Evolutionary conservation across 2,113 vertebrate species (phyloP), one percentile per base, ranked within the genome.

Genomic region (Thomomys bottae): DNA sequence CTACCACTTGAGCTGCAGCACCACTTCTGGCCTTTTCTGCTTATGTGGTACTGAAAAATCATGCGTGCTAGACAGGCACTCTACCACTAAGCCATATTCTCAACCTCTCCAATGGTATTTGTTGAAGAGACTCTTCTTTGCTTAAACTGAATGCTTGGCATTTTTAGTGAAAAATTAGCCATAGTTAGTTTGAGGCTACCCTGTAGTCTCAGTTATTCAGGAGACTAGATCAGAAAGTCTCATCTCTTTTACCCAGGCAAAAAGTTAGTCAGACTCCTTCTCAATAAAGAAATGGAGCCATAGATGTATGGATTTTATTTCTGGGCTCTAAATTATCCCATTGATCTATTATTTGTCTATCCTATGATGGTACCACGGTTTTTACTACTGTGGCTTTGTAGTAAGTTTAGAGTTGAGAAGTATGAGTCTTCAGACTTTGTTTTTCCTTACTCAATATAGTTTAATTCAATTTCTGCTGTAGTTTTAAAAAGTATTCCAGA

Each of bases 381-480:
- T n/a, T 42, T 20, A 77, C 70, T 30, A 40, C 4, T 66, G 2
- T 85, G 79, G 54, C 49, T 86, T 90, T 87, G 75, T 83, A 40
- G 12, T 87, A 87, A 64, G 30, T 82, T 91, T 91, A 66, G 83
- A 66, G 71, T 82, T 26, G 3, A 83, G 70, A 94, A 57, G n/a
- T 76, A 26, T 40, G 45, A 86, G 36, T 71, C 82, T 76, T 66
- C 61, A 84, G 1, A 78, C 36, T 76, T 68, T 9, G 34, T 87
- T 88, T 9, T 38, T 61, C 1, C 63, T 76, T 67, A 70, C 24
- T 49, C 45, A 38, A 0, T 70, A 20, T 86, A 38, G 30, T 83
- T 94, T 45, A 1, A 36, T 94, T 84, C 76, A 45, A 80, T 95
- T 79, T 91, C 64, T 93, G 66, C 54, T 80, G 14, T 21, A 86